Evolutionary conservation across 2,888 invertebrate species (phyloP), one percentile per base, ranked within the genome.

Genomic region (Eupithecia tripunctaria): DNA sequence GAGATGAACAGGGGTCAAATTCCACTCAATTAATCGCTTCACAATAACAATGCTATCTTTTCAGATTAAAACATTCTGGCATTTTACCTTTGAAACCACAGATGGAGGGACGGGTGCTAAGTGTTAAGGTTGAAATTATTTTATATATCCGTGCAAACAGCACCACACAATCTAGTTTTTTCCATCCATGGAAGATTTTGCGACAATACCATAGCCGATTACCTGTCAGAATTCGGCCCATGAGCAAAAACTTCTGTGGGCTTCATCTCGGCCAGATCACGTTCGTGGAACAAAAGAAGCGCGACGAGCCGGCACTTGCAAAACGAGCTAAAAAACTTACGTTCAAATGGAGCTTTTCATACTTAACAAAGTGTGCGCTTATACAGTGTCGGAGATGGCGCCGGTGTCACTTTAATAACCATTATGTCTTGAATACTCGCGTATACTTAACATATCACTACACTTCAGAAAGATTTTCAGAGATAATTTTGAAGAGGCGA

Each of bases 191-290:
- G 36, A 36, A 7, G 36, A 36, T 36, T 36, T 10, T 36, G 36
- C 7, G 0, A 8, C 36, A 10, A 36, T 36, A 8, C 36, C 36
- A 36, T 36, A 8, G 36, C 10, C 36, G 36, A 36, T 8, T 36
- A 0, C 8, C 10, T 36, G 10, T 7, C 36, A 32, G 36, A 36
- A 8, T 8, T 8, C 36, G 36, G 36, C 7, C 7, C 32, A 7
- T 1, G 82, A 89, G 90, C 86, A 91, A 90, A 91, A 91, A 88
- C 86, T 89, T 89, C 86, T 86, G 85, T 87, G 88, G 87, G 89
- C 88, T 91, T 90, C 91, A 91, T 91, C 91, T 90, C 89, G 89
- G 86, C 84, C 88, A 91, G 93, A 93, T 93, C 93, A 93, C 92
- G 93, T 92, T 89, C 90, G 85, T 84, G 84, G 88, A 92, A 93